These are phyloP conservation scores for Eurytoma californica DNA, from an alignment of 2,888 invertebrate species.

Conservation along the genomic window DNA sequence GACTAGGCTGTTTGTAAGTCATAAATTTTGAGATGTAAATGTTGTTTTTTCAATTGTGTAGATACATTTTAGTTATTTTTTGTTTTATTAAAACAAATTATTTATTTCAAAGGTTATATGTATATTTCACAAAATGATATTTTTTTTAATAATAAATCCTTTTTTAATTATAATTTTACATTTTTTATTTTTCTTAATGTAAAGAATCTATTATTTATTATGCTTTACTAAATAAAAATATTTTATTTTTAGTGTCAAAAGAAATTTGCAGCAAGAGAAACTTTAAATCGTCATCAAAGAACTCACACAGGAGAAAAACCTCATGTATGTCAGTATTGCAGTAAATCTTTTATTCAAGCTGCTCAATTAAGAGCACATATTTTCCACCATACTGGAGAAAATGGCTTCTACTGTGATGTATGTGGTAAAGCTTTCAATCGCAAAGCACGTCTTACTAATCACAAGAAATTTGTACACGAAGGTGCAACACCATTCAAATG, in stretches of 20 bases:
- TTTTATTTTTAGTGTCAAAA: constrained; percentile 81
- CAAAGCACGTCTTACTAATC: constrained; percentile 76
- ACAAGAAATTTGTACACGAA: constrained; percentile 81
- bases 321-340: constrained; percentile 81
- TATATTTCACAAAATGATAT: neutral
- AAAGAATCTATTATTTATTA: neutral
- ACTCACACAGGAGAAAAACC: constrained; percentile 80
- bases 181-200: neutral
- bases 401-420: constrained; percentile 81
- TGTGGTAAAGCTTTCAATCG: constrained; percentile 78
- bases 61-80: constrained; percentile 1
- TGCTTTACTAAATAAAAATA: constrained; percentile 13
- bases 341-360: constrained; percentile 89
- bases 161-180: neutral
- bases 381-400: constrained; percentile 84
- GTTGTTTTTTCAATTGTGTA: constrained; percentile 32
- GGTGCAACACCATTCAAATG: constrained; percentile 80
- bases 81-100: constrained; percentile 15
- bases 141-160: neutral
- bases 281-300: constrained; percentile 85
- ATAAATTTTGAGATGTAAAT: constrained; percentile 26
- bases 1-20: constrained; percentile 55
- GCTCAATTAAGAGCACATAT: constrained; percentile 87
- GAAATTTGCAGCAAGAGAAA: constrained; percentile 88
- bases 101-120: neutral